Conservation (phyloP, 2,888 invertebrate species). For the Leptodirus hochenwartii region DNA sequence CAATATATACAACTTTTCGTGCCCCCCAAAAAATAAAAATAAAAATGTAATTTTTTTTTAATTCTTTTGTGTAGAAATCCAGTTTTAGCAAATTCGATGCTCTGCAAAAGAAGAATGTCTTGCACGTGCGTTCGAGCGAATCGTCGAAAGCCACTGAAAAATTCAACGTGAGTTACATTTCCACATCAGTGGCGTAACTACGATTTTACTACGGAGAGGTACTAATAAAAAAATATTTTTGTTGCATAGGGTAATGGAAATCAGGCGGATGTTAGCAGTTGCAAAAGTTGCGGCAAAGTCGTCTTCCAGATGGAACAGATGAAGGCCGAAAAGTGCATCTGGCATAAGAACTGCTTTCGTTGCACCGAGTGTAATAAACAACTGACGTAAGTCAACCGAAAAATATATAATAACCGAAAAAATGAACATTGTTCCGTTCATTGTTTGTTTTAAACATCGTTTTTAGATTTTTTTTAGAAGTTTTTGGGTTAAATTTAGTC, state of each 20-base stretch:
- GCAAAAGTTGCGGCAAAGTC: constrained; percentile 70
- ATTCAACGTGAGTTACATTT: constrained; percentile 37
- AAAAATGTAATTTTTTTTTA: not conserved
- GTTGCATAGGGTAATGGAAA: constrained; percentile 25
- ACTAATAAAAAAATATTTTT: constrained; percentile 8
- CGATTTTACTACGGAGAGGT: too few relatives aligned
- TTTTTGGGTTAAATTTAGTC: not conserved
- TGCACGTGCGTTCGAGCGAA: constrained; percentile 48
- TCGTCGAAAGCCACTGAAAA: constrained; percentile 47
- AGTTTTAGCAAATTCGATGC: constrained; percentile 62
- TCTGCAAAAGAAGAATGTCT: constrained; percentile 44
- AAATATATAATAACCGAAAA: constrained; percentile 1
- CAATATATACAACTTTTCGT: too few relatives aligned
- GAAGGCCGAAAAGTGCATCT: constrained; percentile 76
- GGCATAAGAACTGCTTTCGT: constrained; percentile 91
- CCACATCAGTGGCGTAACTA: too few relatives aligned
- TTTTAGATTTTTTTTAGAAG: too few relatives aligned
- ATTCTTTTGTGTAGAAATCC: constrained; percentile 39
- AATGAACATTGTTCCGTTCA: constrained; percentile 7
- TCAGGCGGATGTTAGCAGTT: constrained; percentile 40
- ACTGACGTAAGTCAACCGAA: constrained; percentile 62
- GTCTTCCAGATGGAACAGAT: constrained; percentile 96
- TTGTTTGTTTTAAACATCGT: constrained; percentile 1
- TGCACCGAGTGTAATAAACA: constrained; percentile 86
- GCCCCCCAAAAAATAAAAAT: not conserved